Evolutionary conservation across 2,113 vertebrate species (phyloP).

Genomic region (Strix uralensis): DNA sequence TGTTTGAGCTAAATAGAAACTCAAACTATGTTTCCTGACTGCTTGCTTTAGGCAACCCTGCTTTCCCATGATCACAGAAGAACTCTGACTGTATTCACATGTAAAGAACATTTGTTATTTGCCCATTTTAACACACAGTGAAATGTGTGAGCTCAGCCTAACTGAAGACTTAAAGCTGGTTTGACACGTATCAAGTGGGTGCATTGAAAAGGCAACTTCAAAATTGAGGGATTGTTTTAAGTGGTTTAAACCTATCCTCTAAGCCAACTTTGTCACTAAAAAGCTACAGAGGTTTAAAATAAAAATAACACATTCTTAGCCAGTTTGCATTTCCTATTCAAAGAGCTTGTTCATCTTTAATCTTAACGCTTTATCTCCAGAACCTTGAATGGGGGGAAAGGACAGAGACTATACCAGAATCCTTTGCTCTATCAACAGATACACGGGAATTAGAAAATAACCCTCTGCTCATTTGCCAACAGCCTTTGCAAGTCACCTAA

Average conservation of each 20-base stretch:
- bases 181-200: background rate
- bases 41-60: background rate
- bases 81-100: background rate
- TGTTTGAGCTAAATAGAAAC: background rate
- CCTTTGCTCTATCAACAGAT: slow-evolving; percentile 69
- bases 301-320: slow-evolving; percentile 44
- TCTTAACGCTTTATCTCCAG: slow-evolving; percentile 68
- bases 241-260: slow-evolving; percentile 55
- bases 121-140: background rate
- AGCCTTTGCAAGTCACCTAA: slow-evolving; percentile 87
- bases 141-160: background rate
- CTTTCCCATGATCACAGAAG: background rate
- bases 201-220: slow-evolving; percentile 44
- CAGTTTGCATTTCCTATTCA: slow-evolving; percentile 59
- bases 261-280: slow-evolving; percentile 49
- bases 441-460: slow-evolving; percentile 80
- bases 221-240: slow-evolving; percentile 43
- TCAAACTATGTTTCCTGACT: background rate
- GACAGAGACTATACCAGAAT: slow-evolving; percentile 62
- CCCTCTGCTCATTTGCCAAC: slow-evolving; percentile 78
- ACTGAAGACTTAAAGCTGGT: background rate
- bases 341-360: slow-evolving; percentile 66
- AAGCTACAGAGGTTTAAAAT: slow-evolving; percentile 58
- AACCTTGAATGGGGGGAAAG: slow-evolving; percentile 37
- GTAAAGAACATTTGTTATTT: slow-evolving; percentile 18